Percentiles rank a stretch among this genome's conserved stretches.
Evolutionary conservation across 2,113 vertebrate genomes (phyloP).

Genomic region (Cepphus grylle): DNA sequence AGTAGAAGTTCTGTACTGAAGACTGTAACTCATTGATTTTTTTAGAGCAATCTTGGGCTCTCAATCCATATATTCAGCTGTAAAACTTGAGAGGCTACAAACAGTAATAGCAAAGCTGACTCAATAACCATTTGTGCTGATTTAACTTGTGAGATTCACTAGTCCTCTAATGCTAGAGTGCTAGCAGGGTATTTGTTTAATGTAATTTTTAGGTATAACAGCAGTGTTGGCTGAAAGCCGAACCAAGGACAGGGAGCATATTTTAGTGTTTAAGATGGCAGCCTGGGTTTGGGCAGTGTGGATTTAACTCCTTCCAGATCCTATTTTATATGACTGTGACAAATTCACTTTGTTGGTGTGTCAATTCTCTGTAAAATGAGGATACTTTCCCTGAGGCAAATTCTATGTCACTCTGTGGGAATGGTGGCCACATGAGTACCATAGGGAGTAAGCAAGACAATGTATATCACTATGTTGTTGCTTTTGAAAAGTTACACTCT

Average conservation of each 20-base stretch:
- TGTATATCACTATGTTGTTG: neutral
- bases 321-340: neutral
- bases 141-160: neutral
- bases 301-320: neutral
- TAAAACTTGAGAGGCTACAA: neutral
- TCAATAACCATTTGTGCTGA: neutral
- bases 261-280: neutral
- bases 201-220: constrained; percentile 24
- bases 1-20: neutral
- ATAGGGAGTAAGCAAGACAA: neutral
- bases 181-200: constrained; percentile 44
- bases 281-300: neutral
- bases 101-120: neutral
- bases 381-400: neutral
- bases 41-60: neutral
- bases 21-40: neutral
- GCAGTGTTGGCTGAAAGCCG: neutral
- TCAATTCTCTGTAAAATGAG: neutral
- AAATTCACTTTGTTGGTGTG: neutral
- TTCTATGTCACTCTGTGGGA: neutral
- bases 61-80: neutral
- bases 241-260: neutral
- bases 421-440: neutral
- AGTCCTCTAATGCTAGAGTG: neutral
- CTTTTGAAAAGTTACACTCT: neutral